These are phyloP conservation scores for Arctocebus calabarensis DNA, from an alignment of 2,797 vertebrate genomes.

Conservation along the genomic window DNA sequence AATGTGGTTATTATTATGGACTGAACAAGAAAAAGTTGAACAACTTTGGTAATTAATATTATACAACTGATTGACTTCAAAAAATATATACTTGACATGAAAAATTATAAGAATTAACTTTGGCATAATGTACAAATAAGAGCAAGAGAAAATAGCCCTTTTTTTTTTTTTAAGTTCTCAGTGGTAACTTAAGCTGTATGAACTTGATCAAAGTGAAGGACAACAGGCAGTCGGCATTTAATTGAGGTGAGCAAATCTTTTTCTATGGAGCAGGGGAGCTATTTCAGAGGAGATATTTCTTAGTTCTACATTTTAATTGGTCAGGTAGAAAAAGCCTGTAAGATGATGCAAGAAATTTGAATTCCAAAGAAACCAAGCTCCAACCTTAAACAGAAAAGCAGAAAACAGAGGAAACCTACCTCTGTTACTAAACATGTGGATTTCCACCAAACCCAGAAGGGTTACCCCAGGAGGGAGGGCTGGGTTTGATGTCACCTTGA, in stretches of 20 bases:
- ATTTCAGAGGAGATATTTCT: neutral
- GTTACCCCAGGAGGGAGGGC: neutral
- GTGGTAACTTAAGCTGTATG: neutral
- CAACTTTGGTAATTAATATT: neutral
- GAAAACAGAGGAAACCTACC: neutral
- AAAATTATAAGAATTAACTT: neutral
- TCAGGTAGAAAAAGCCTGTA: neutral
- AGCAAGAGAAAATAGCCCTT: neutral
- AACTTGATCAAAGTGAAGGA: neutral
- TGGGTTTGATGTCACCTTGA: neutral
- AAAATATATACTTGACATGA: slow-evolving; percentile 35
- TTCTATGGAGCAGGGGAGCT: neutral
- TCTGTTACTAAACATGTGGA: neutral
- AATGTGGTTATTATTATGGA: slow-evolving; percentile 61
- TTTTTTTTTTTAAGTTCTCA: neutral
- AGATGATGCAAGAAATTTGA: slow-evolving; percentile 8
- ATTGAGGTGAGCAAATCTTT: neutral
- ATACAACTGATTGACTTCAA: neutral
- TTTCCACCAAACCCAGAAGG: neutral
- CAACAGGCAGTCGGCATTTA: neutral
- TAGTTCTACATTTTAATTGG: neutral
- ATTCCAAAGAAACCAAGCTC: neutral
- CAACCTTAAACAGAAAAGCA: neutral
- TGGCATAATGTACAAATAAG: neutral
- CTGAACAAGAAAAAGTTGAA: neutral